phyloP scores from a whole-genome alignment of 2,888 invertebrate species.

The Mesorhabditis belari region DNA sequence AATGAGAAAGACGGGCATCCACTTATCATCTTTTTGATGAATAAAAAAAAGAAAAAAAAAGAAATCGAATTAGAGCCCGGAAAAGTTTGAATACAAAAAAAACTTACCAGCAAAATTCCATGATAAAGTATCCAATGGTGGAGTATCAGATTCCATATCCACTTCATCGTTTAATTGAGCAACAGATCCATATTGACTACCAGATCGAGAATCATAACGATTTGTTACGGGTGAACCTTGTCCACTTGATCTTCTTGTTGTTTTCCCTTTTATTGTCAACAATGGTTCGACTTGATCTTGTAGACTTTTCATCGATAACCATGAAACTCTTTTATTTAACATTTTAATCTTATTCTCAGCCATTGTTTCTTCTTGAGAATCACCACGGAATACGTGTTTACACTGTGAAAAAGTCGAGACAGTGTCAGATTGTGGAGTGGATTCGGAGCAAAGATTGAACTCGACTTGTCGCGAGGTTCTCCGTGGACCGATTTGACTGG shows the following conservation, averaged over 20 bases:
- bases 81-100: too few relatives aligned
- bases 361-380: not conserved
- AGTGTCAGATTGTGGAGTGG: not conserved
- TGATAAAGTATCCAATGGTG: conserved; percentile 49
- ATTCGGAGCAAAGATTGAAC: not conserved
- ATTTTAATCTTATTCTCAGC: conserved; percentile 30
- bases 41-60: too few relatives aligned
- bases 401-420: not conserved
- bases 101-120: conserved; percentile 51
- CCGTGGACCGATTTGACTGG: not conserved
- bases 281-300: conserved; percentile 34
- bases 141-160: conserved; percentile 49
- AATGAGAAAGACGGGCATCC: too few relatives aligned
- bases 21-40: too few relatives aligned
- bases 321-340: conserved; percentile 47
- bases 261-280: conserved; percentile 7
- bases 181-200: conserved; percentile 30
- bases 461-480: conserved; percentile 5
- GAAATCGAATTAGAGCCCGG: too few relatives aligned
- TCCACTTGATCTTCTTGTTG: conserved; percentile 1
- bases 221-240: conserved; percentile 7
- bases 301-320: conserved; percentile 51
- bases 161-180: conserved; percentile 22
- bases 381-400: not conserved
- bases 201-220: conserved; percentile 24